Evolutionary conservation across 2,888 invertebrate genomes (phyloP).

Genomic region (Seira ritae): DNA sequence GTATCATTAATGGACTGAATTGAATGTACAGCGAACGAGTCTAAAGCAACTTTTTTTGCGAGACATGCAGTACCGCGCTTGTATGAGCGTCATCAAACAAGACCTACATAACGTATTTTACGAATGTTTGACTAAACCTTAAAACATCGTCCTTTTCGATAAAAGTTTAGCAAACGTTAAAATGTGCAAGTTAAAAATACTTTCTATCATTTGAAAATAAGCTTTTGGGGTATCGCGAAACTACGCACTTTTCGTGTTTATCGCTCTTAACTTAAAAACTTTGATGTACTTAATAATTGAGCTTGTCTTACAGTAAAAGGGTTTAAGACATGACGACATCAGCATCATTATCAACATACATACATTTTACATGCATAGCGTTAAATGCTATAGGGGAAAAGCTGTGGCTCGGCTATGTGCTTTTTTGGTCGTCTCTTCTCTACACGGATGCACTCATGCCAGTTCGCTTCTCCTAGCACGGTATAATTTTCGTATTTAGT

Average conservation of each 20-base stretch:
- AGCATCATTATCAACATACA: not conserved
- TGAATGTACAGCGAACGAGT: not conserved
- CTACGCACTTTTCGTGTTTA: no score
- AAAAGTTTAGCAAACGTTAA: not conserved
- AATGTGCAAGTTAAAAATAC: no score
- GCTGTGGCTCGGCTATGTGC: not conserved
- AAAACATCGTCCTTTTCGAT: not conserved
- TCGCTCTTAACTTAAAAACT: no score
- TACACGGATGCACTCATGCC: conserved; percentile 1
- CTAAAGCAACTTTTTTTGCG: not conserved
- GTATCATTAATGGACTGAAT: not conserved
- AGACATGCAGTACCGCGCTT: conserved; percentile 15
- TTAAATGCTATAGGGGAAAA: not conserved
- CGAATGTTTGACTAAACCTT: not conserved
- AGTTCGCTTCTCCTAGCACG: not conserved
- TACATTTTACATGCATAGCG: not conserved
- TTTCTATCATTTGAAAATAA: no score
- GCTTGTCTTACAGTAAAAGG: not conserved
- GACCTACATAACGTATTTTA: not conserved
- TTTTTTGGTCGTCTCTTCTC: no score
- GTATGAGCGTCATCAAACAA: conserved; percentile 15
- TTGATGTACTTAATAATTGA: no score
- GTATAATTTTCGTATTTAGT: conserved; percentile 21
- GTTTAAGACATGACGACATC: conserved; percentile 1
- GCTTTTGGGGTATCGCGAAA: no score